These are phyloP conservation scores for Chaetorhynchus papuensis DNA, from an alignment of 2,113 vertebrate species.

Conservation along the genomic window DNA sequence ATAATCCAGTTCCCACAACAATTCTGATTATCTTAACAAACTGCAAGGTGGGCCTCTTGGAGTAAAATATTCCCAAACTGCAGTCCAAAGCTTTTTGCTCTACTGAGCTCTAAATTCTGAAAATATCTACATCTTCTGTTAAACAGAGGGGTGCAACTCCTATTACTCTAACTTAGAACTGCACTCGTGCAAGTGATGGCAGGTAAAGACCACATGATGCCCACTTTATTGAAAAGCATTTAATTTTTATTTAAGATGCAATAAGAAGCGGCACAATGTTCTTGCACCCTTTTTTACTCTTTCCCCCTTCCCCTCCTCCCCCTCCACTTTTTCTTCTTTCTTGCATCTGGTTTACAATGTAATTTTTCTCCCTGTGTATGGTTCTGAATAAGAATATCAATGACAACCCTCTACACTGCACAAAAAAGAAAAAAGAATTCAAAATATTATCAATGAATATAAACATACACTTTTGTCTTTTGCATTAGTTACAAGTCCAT, in stretches of 20 bases:
- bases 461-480: background rate
- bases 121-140: background rate
- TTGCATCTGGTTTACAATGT: background rate
- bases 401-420: background rate
- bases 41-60: background rate
- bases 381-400: background rate
- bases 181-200: background rate
- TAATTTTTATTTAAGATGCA: background rate
- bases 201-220: background rate
- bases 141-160: accelerated
- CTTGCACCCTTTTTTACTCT: background rate
- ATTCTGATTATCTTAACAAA: background rate
- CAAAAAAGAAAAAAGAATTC: background rate
- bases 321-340: background rate
- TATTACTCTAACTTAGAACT: background rate
- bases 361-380: background rate
- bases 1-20: background rate
- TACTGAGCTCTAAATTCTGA: background rate
- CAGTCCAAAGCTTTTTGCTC: background rate
- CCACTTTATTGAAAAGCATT: background rate
- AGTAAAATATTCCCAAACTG: background rate
- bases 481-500: background rate
- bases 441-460: background rate
- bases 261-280: background rate
- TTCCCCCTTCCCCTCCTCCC: accelerated